phyloP scores from a whole-genome alignment of 2,888 invertebrate species.

The Digitonthophagus gazella region DNA sequence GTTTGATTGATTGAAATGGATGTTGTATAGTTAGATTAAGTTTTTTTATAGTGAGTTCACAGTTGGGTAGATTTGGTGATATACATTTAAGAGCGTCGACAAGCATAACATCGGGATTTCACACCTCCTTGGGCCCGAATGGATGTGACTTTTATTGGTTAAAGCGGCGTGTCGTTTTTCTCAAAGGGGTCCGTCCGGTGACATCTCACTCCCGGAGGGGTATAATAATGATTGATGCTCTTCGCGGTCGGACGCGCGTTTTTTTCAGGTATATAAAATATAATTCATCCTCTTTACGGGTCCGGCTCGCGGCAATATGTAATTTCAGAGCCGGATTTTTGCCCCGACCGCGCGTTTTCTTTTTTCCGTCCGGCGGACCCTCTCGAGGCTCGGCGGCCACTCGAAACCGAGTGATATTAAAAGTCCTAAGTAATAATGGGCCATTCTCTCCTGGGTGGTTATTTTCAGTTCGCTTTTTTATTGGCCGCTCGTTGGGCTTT shows the following conservation, averaged over 20 bases:
- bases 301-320: constrained; percentile 25
- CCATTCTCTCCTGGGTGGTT: constrained; percentile 16
- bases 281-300: constrained; percentile 33
- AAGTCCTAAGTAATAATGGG: constrained; percentile 33
- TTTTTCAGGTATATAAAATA: constrained; percentile 36
- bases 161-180: constrained; percentile 21
- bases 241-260: too few species aligned
- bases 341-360: constrained; percentile 30
- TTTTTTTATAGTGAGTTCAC: too few species aligned
- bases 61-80: constrained; percentile 19
- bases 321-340: constrained; percentile 21
- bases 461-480: constrained; percentile 14
- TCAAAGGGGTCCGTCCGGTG: constrained; percentile 21
- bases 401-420: constrained; percentile 32
- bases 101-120: constrained; percentile 39
- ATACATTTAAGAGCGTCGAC: constrained; percentile 33
- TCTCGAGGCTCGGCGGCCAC: constrained; percentile 8
- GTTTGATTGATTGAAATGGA: neutral
- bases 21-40: too few species aligned
- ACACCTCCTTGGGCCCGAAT: constrained; percentile 36
- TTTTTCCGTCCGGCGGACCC: neutral
- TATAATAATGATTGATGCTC: constrained; percentile 35
- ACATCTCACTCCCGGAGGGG: constrained; percentile 28
- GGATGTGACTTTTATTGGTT: constrained; percentile 38
- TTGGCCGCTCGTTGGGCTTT: constrained; percentile 13